Conservation (phyloP, 2,888 invertebrate species). For the Cremastinae sp. region DNA sequence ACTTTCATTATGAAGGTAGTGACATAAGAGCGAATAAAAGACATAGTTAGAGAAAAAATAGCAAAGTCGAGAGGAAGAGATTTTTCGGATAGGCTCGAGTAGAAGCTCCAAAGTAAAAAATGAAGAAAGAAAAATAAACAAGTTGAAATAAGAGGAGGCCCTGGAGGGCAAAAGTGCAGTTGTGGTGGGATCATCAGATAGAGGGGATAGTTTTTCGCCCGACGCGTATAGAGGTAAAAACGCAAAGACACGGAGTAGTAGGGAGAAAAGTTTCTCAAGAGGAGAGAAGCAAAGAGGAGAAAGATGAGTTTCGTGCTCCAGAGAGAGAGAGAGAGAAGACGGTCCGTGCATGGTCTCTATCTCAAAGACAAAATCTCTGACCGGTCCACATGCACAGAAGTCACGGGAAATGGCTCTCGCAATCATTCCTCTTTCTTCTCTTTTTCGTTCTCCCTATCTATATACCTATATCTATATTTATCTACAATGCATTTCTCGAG, state of each 20-base stretch:
- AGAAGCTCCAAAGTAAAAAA: constrained; percentile 18
- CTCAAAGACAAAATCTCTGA: constrained; percentile 77
- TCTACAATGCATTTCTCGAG: no score
- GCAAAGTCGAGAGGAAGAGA: constrained; percentile 5
- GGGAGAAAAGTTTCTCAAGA: constrained; percentile 29
- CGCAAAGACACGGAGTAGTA: not conserved
- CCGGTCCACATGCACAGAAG: constrained; percentile 57
- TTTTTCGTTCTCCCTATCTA: constrained; percentile 69
- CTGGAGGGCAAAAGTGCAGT: constrained; percentile 41
- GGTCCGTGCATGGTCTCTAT: constrained; percentile 67
- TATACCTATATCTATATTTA: no score
- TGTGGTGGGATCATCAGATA: constrained; percentile 44
- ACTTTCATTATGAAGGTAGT: constrained; percentile 52
- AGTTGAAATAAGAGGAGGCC: not conserved
- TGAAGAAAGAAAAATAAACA: constrained; percentile 25
- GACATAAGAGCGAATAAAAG: constrained; percentile 38
- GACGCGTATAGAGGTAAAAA: constrained; percentile 9
- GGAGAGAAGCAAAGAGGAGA: constrained; percentile 37
- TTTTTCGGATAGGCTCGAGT: not conserved
- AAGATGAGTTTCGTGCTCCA: constrained; percentile 44
- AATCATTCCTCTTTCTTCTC: constrained; percentile 71
- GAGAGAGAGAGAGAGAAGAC: constrained; percentile 33
- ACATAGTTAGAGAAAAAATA: constrained; percentile 1
- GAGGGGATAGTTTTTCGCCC: constrained; percentile 3
- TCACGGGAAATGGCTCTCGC: constrained; percentile 79